Conservation (phyloP, 2,113 vertebrate genomes). For the Prionailurus bengalensis region DNA sequence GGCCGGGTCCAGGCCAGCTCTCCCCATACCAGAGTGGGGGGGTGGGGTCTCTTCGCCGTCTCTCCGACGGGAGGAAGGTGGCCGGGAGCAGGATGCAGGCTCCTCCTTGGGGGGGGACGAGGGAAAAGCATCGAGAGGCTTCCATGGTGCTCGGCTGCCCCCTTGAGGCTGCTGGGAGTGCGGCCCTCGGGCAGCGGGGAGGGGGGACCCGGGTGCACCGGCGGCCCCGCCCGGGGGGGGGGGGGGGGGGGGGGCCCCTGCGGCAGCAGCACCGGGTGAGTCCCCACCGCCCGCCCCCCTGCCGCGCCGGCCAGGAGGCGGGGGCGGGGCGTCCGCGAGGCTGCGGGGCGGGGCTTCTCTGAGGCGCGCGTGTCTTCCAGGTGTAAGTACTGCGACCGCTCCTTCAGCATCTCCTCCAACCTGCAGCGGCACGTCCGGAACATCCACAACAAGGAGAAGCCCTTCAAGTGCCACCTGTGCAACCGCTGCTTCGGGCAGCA, state of each 20-base stretch:
- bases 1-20: background rate
- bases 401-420: slow-evolving; percentile 99
- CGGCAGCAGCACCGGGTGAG: rapidly evolving
- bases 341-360: background rate
- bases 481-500: slow-evolving; percentile 99
- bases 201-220: background rate
- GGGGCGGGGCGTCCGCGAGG: rapidly evolving
- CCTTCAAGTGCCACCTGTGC: slow-evolving; percentile 99
- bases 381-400: slow-evolving; percentile 99
- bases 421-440: slow-evolving; percentile 99
- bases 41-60: too few relatives aligned
- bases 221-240: background rate
- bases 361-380: slow-evolving; percentile 86
- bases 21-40: rapidly evolving
- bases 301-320: rapidly evolving
- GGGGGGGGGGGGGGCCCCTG: too few relatives aligned
- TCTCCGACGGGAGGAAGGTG: background rate
- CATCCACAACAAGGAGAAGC: slow-evolving; percentile 99
- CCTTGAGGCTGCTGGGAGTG: slow-evolving; percentile 69
- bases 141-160: slow-evolving; percentile 78
- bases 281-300: background rate
- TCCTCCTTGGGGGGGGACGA: background rate
- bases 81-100: background rate
- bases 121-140: too few relatives aligned
- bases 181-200: rapidly evolving